Evolutionary conservation across 2,113 vertebrate genomes (phyloP).

Genomic region (Eptesicus fuscus): DNA sequence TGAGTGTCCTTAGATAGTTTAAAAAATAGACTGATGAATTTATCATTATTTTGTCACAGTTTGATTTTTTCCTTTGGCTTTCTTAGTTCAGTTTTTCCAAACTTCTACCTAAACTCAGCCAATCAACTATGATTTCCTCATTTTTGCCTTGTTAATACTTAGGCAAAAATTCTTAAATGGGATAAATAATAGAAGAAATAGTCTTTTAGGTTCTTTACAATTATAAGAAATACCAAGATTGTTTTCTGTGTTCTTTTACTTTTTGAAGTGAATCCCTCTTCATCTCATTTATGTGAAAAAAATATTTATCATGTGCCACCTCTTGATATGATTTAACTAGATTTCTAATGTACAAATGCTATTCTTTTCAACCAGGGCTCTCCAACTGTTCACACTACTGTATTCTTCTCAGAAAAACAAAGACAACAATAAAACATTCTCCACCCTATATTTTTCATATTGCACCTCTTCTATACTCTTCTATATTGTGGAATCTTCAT

Average conservation of each 20-base stretch:
- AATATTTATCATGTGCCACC: neutral
- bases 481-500: neutral
- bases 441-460: neutral
- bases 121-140: neutral
- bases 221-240: neutral
- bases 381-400: neutral
- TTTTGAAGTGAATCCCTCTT: neutral
- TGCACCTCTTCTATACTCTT: neutral
- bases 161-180: neutral
- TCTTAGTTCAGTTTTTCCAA: neutral
- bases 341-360: neutral
- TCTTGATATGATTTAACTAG: neutral
- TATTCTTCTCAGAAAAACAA: neutral
- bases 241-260: neutral
- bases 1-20: neutral
- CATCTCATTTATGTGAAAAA: neutral
- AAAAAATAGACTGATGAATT: neutral
- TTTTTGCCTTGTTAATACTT: neutral
- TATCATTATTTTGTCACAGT: neutral
- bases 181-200: neutral
- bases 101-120: neutral
- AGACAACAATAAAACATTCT: neutral
- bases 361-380: accelerated
- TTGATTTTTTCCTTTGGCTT: neutral
- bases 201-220: neutral